These are phyloP conservation scores for Nothobranchius kuhntae DNA, from an alignment of 2,113 vertebrate species.

Conservation along the genomic window DNA sequence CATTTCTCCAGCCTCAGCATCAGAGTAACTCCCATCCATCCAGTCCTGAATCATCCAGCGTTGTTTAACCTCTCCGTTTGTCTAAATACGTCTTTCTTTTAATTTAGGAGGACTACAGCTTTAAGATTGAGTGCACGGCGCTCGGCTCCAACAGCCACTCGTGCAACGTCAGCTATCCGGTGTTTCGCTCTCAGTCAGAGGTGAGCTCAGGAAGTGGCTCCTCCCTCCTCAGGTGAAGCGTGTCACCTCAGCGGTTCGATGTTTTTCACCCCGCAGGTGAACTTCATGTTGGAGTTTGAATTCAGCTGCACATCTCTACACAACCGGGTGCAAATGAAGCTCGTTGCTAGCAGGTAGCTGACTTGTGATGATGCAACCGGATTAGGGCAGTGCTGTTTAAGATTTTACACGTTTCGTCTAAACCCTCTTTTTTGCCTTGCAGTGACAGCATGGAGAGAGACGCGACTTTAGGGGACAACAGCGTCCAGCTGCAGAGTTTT, in stretches of 20 bases:
- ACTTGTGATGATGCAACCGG: neutral
- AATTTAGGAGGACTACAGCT: constrained; percentile 78
- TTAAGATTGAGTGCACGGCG: constrained; percentile 87
- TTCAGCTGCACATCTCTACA: constrained; percentile 89
- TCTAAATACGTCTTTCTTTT: neutral
- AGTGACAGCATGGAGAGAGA: constrained; percentile 87
- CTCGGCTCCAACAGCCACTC: constrained; percentile 76
- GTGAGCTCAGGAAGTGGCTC: constrained; percentile 58
- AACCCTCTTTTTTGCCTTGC: constrained; percentile 9
- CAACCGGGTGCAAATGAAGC: constrained; percentile 80
- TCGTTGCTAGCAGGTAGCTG: constrained; percentile 83
- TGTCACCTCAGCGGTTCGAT: constrained; percentile 15
- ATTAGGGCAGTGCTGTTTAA: too few relatives aligned
- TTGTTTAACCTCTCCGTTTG: neutral
- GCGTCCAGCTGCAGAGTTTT: constrained; percentile 75
- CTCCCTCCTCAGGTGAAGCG: constrained; percentile 25
- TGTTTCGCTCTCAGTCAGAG: constrained; percentile 87
- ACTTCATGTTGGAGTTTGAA: constrained; percentile 90
- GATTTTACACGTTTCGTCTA: neutral
- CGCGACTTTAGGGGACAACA: constrained; percentile 82
- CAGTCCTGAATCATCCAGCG: neutral
- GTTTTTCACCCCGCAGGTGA: constrained; percentile 75
- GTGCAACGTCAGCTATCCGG: constrained; percentile 89
- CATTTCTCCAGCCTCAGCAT: constrained; percentile 89
- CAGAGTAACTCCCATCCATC: constrained; percentile 72